Percentiles rank a stretch among this genome's conserved stretches.
Evolutionary conservation across 2,113 vertebrate genomes (phyloP).

Genomic region (Hippopotamus amphibius): DNA sequence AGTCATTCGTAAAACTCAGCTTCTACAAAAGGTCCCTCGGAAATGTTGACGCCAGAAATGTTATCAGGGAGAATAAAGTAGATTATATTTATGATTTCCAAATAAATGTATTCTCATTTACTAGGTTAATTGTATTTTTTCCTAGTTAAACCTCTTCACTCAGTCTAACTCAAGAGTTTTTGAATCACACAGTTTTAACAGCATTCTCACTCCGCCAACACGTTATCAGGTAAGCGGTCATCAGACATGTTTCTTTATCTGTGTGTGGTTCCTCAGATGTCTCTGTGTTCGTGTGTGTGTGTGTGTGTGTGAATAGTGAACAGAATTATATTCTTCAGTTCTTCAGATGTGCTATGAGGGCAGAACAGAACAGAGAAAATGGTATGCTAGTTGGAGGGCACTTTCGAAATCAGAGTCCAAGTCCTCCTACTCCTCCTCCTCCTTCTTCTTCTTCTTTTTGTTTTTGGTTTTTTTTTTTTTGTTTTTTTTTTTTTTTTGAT

Average conservation of each 20-base stretch:
- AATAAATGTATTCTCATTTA: slow-evolving; percentile 79
- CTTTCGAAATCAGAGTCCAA: neutral
- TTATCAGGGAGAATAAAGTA: slow-evolving; percentile 50
- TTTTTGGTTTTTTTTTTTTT: no score
- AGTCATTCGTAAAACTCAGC: neutral
- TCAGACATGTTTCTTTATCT: neutral
- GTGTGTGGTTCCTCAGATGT: neutral
- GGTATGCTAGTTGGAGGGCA: neutral
- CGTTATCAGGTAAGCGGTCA: slow-evolving; percentile 92
- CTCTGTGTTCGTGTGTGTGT: neutral
- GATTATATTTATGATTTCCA: slow-evolving; percentile 66
- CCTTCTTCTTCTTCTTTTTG: no score
- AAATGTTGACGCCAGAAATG: slow-evolving; percentile 14
- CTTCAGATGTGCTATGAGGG: neutral
- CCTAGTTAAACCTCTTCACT: slow-evolving; percentile 93
- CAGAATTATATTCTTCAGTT: neutral
- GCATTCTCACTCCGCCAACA: slow-evolving; percentile 93
- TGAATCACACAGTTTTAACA: slow-evolving; percentile 94
- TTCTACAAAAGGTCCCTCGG: neutral
- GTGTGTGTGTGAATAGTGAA: neutral
- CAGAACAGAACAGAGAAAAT: neutral
- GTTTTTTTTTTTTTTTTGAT: neutral
- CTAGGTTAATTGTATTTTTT: slow-evolving; percentile 85
- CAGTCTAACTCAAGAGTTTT: slow-evolving; percentile 92
- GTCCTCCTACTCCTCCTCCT: neutral